These are phyloP conservation scores for Apodemia duryi DNA, from an alignment of 2,888 invertebrate genomes.

Conservation along the genomic window DNA sequence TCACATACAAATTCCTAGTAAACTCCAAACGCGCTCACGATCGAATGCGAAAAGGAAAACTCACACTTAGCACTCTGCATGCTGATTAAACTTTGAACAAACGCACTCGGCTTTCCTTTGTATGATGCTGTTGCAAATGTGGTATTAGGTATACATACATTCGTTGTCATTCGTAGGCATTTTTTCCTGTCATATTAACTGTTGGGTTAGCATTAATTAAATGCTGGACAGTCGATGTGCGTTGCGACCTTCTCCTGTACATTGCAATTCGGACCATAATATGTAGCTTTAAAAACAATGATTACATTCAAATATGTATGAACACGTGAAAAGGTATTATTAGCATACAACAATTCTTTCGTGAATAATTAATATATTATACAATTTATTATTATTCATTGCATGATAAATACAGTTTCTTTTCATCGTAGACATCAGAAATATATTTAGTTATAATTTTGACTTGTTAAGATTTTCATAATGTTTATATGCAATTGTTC, in stretches of 20 bases:
- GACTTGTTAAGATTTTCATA: not conserved
- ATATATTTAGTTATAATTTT: not conserved
- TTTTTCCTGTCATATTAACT: too few relatives aligned
- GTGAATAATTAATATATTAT: not conserved
- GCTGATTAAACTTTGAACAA: too few relatives aligned
- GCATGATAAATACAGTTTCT: not conserved
- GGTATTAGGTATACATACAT: too few relatives aligned
- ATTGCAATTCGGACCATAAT: not conserved
- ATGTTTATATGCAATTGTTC: not conserved
- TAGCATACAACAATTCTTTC: slow-evolving; percentile 36
- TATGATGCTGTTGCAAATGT: too few relatives aligned
- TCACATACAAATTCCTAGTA: too few relatives aligned
- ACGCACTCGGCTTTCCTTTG: too few relatives aligned
- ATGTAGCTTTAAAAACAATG: slow-evolving; percentile 30
- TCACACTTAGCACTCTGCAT: too few relatives aligned
- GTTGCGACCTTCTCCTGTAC: not conserved
- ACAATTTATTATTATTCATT: slow-evolving; percentile 10
- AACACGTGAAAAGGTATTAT: slow-evolving; percentile 56
- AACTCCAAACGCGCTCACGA: too few relatives aligned
- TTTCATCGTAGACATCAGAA: not conserved
- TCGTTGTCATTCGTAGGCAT: too few relatives aligned
- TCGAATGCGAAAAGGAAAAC: too few relatives aligned
- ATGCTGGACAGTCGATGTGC: not conserved
- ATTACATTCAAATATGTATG: slow-evolving; percentile 48
- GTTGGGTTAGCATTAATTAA: too few relatives aligned